Evolutionary conservation across 92 coral and sea anemone species (phyloP).

Genomic region (Umimayanthus kanabou): DNA sequence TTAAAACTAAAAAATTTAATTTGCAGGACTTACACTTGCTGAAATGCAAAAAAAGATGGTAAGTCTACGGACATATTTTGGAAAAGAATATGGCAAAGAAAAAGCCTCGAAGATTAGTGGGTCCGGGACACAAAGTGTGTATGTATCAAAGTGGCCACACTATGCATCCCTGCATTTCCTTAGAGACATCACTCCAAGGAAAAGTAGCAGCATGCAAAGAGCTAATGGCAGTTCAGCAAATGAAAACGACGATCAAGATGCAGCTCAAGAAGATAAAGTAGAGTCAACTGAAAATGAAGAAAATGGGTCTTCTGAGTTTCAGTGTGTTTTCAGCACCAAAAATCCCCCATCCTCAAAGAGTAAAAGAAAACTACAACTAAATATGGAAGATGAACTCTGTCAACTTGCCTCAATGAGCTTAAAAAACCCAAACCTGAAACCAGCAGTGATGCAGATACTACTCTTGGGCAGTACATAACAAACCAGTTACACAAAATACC

Average conservation of each 20-base stretch:
- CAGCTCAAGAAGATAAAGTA: background rate
- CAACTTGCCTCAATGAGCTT: too few species aligned
- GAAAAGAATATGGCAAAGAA: conserved; percentile 50
- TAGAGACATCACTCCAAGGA: too few species aligned
- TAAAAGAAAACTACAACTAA: too few species aligned
- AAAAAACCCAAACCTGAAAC: too few species aligned
- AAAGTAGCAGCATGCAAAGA: too few species aligned
- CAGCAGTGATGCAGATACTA: too few species aligned
- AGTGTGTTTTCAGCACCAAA: background rate
- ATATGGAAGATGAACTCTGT: too few species aligned
- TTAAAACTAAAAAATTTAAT: background rate
- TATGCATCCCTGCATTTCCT: too few species aligned
- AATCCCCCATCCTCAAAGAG: background rate
- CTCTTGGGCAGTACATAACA: too few species aligned
- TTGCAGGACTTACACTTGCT: conserved; percentile 36
- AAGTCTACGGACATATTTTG: conserved; percentile 42
- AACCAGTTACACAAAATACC: too few species aligned
- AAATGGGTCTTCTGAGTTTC: conserved; percentile 10
- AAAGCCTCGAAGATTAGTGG: conserved; percentile 38
- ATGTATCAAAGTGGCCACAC: conserved; percentile 42
- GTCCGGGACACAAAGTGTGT: conserved; percentile 24
- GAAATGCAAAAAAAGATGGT: conserved; percentile 35
- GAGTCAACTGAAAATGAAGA: conserved; percentile 8
- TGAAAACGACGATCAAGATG: conserved; percentile 12
- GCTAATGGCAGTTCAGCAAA: too few species aligned